Evolutionary conservation across 2,888 invertebrate genomes (phyloP), one percentile per base, ranked within the genome.

Genomic region (Crepidodera aurea): DNA sequence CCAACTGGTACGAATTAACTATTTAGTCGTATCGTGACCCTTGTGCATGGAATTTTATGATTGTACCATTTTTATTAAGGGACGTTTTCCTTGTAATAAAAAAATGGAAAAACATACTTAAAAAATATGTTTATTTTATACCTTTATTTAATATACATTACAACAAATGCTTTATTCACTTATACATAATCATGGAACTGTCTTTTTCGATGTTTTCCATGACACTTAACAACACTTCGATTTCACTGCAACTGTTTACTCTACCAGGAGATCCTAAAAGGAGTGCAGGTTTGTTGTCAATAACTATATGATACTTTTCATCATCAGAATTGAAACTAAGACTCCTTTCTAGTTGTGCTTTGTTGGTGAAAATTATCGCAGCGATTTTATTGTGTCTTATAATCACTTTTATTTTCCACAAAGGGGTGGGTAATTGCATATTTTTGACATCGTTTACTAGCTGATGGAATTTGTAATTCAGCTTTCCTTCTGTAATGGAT

Each of bases 321-420:
- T 58, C 70, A 55, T 71, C 69, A 5, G 71, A 69, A 60, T 67
- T 69, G 57, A 75, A 72, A 42, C 65, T 69, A 8, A 75, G 71
- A 37, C 68, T 69, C 48, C 73, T 57, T 57, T 74, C 75, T 22
- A 69, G 53, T 12, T 61, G 64, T 34, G 65, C 58, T 53, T 75
- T 74, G 25, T 75, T 73, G 2, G 71, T 73, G 53, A 75, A 73
- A 22, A 71, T 70, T 22, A 75, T 69, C 0, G 71, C 70, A 4
- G 73, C 65, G 50, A 75, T 73, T 65, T 71, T 72, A 44, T 71
- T 71, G 37, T 72, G 71, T 54, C 69, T 69, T 16, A 75, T 72
- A 29, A 74, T 73, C 8, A 75, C 74, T 64, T 75, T 75, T 16
- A 75, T 74, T 61, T 73, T 75, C 75, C 75, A 75, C 7, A 65